Conservation (phyloP, 2,113 vertebrate genomes). For the Salvator merianae region DNA sequence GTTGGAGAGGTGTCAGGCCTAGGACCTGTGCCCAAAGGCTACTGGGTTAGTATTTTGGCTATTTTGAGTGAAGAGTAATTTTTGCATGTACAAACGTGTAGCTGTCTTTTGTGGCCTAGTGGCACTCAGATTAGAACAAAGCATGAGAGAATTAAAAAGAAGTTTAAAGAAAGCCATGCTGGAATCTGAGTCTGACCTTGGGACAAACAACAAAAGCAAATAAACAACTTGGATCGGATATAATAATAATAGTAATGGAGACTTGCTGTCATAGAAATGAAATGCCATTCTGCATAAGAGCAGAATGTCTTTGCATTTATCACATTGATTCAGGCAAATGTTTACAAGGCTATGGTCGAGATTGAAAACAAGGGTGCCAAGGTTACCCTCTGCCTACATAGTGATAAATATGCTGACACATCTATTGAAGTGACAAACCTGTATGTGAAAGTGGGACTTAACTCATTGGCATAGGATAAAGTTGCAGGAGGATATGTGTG, state of each 20-base stretch:
- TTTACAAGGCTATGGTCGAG: conserved; percentile 5
- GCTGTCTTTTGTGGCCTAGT: conserved; percentile 1
- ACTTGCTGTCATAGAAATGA: conserved; percentile 22
- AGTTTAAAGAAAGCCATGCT: conserved; percentile 38
- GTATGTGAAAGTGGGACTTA: conserved; percentile 45
- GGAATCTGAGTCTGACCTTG: conserved; percentile 45
- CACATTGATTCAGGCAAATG: conserved; percentile 5
- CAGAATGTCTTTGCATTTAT: not conserved
- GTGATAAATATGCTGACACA: conserved; percentile 16
- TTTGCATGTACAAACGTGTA: conserved; percentile 39
- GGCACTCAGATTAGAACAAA: conserved; percentile 6
- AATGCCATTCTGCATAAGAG: conserved; percentile 14
- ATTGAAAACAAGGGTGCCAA: not conserved
- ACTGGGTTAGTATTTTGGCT: not conserved
- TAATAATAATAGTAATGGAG: conserved; percentile 23
- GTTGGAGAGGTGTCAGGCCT: too few relatives aligned
- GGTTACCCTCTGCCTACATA: conserved; percentile 1
- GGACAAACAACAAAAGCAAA: conserved; percentile 37
- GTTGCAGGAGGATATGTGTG: not conserved
- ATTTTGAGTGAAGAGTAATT: conserved; percentile 37
- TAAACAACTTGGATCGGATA: conserved; percentile 50
- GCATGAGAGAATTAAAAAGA: conserved; percentile 18
- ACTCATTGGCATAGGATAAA: conserved; percentile 23
- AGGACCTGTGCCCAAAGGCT: too few relatives aligned
- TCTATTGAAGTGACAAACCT: conserved; percentile 25